Evolutionary conservation across 2,113 vertebrate species (phyloP), one percentile per base, ranked within the genome.

Genomic region (Caranx melampygus): DNA sequence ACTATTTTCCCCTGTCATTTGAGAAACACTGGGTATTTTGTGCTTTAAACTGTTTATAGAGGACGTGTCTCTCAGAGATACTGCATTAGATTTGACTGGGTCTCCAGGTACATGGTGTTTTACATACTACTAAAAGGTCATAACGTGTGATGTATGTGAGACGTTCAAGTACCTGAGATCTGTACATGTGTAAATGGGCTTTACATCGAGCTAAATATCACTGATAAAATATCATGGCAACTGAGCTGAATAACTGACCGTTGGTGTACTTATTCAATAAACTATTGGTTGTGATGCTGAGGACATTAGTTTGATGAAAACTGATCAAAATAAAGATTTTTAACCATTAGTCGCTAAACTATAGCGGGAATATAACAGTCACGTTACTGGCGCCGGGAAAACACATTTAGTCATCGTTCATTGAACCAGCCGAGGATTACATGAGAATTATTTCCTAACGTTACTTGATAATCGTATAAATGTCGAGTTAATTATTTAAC

Each of bases 331-430:
- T 2, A 18, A 5, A 31, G 44, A 60, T 42, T 21, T 37, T 12
- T 26, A 20, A 42, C 21, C 8, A 12, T 21, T 16, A 37, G 15
- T 14, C 14, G 21, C 26, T 13, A 55, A 55, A 42, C 5, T 21
- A 37, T 11, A 16, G 6, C 26, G 5, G 6, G 14, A 13, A 57
- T 57, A 59, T 21, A 61, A 54, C 63, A 49, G 67, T 59, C 68
- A 74, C 13, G 76, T 26, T 20, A 55, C 47, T n/a, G 34, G 33
- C 49, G 31, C 72, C 58, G 40, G 68, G 34, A 74, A 69, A 74
- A 31, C 49, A 40, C 3, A 20, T 37, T 3, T 2, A 4, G 4
- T 10, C 15, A 42, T 1, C 47, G 70, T n/a, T 13, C 21, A 33
- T 14, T 63, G 2, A 67, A 10, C 14, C 1, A 26, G 12, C 18